Evolutionary conservation across 1,140 invertebrate species (phyloP), one percentile per base, ranked within the genome.

Genomic region (Palaemon carinicauda): DNA sequence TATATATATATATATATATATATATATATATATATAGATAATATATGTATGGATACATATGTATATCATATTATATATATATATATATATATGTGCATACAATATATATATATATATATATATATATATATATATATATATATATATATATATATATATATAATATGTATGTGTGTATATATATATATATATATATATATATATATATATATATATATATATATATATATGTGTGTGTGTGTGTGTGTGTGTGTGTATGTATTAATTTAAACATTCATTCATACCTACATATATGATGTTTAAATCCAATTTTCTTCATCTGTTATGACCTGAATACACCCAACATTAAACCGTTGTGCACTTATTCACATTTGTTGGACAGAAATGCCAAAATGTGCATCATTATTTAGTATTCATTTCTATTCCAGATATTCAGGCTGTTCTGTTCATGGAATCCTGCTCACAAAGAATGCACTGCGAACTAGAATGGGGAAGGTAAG

Each of bases 21-120:
- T 24, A 24, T 60, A 24, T 60, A 24, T 60, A 60, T 60, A 24
- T 60, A 60, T 60, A n/a, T n/a, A n/a, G n/a, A n/a, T n/a, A n/a
- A n/a, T n/a, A n/a, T n/a, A n/a, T n/a, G n/a, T n/a, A n/a, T n/a
- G n/a, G n/a, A n/a, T n/a, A n/a, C n/a, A 60, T 60, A 60, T 60
- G 12, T 60, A 60, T 60, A n/a, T n/a, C 14, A 60, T 60, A 60
- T 60, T n/a, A 60, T 60, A 60, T 60, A 60, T 60, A 60, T 60
- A 60, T 60, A 60, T 60, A 60, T 60, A 60, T 60, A 60, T 60
- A 60, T 60, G 14, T 60, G 14, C 14, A 60, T 60, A 60, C 14
- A 60, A 60, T 60, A 60, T 60, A 60, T 60, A 60, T 60, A 60
- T 60, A 60, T 60, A 60, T 60, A 60, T 60, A 60, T 60, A 60